Conservation (phyloP, 2,888 invertebrate species). For the Drosophila paracracens region DNA sequence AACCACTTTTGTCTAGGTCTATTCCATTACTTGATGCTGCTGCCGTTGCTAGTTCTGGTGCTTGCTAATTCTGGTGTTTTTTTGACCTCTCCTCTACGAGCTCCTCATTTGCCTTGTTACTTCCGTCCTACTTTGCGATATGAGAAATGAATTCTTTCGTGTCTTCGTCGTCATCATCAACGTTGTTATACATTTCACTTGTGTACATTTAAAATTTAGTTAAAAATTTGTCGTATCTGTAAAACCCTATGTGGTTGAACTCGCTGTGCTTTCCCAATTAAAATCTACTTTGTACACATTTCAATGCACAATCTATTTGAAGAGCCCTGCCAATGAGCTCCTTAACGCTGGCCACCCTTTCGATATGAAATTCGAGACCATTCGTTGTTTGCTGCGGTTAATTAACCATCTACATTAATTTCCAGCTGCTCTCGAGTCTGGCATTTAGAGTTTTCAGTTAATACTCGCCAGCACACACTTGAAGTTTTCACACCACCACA, state of each 20-base stretch:
- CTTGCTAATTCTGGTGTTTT: neutral
- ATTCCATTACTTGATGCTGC: conserved; percentile 3
- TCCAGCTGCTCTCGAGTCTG: conserved; percentile 31
- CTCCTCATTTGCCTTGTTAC: neutral
- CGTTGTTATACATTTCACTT: conserved; percentile 48
- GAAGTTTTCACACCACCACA: conserved; percentile 13
- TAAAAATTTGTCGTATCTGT: conserved; percentile 63
- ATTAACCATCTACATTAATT: conserved; percentile 54
- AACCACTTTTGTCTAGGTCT: conserved; percentile 10
- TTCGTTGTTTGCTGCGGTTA: conserved; percentile 49
- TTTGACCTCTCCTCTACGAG: neutral
- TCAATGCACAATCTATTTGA: conserved; percentile 43
- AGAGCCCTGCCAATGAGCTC: conserved; percentile 33
- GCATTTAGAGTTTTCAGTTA: conserved; percentile 21
- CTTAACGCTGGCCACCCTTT: conserved; percentile 17
- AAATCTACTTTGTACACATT: conserved; percentile 56
- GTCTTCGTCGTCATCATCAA: conserved; percentile 44
- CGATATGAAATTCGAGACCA: conserved; percentile 17
- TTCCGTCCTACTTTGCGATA: conserved; percentile 36
- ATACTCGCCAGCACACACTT: conserved; percentile 18
- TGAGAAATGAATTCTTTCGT: conserved; percentile 71
- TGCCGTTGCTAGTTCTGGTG: neutral
- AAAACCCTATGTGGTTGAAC: conserved; percentile 17
- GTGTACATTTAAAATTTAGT: conserved; percentile 70
- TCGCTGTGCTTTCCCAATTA: conserved; percentile 56